Base-by-base conservation (phyloP, 2,113 vertebrate genomes). In the Toxostoma redivivum region DNA sequence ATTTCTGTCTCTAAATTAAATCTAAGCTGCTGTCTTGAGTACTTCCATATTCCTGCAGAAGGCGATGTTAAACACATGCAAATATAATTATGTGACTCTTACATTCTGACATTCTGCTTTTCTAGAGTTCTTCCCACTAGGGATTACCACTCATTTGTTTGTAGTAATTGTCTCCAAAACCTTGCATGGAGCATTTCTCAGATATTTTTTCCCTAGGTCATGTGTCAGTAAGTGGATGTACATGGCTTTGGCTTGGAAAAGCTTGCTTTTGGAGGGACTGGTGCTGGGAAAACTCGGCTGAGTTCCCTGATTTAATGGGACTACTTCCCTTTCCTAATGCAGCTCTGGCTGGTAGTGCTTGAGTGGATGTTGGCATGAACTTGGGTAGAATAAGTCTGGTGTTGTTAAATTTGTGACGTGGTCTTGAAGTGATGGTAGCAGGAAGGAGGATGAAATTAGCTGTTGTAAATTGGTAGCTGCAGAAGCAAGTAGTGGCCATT, bases 1-100 rank as follows among this genome's bases (percentile, higher is more conserved):
- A 76, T 54, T 78, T 97, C 91, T 88, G 35, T 80, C 88, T 90
- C 95, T 61, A 61, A 86, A 94, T 97, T 96, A 86, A 90, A 72
- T 89, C 83, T 47, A 65, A 84, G 62, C 66, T 94, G 18, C 50
- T 82, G 77, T 81, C 73, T 84, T 79, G 82, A 86, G 57, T 69
- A 28, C 44, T 96, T 88, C 85, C 87, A 65, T 71, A 12, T 90
- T 83, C 54, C 61, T 81, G 79, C 44, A 60, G 37, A 86, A 86
- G 1, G 4, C 23, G 0, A 40, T 42, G 74, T n/a, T 83, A 61
- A 95, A 86, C 82, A 92, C 64, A 48, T 92, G 74, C 64, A 88
- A 44, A 81, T 82, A 33, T 65, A 86, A 88, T 91, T 73, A 81
- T 4, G 69, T 25, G 74, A 54, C 47, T 94, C 65, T 87, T 45